Evolutionary conservation across 1,140 invertebrate species (phyloP), one percentile per base, ranked within the genome.

Genomic region (Trachymyrmex cornetzi): DNA sequence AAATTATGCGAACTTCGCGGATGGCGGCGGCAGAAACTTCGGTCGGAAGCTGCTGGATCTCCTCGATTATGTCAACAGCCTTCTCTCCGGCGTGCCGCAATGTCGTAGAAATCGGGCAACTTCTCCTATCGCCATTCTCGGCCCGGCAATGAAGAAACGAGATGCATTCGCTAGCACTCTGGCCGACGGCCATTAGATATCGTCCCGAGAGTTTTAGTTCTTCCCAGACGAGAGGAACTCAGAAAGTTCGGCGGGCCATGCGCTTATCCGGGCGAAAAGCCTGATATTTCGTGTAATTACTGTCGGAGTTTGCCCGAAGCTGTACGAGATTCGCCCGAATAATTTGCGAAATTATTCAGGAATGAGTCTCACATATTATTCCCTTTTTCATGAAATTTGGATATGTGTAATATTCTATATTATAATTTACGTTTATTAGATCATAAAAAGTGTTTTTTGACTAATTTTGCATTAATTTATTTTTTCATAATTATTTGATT

Each of bases 1-100:
- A 69, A 90, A 90, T 90, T 90, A 90, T 79, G 71, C 79, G 59
- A 85, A 90, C 74, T 87, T 80, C 38, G 38, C 59, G 61, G 7
- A 38, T 24, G 34, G 3, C 27, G 72, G 6, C 19, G 27, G 14
- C 9, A n/a, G 14, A 67, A 85, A 90, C 59, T 90, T 89, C 9
- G 48, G 22, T 19, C 14, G 64, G 48, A 53, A 81, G 64, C 48
- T 27, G 50, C 50, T n/a, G 27, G 55, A 57, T 57, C 22, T 48
- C 50, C 38, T 24, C 57, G 57, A 72, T 81, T 61, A 48, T 61
- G 85, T 86, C 88, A 89, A 89, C 87, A 64, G 74, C 38, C 50
- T 77, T 55, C 71, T 48, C 27, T 27, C 34, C 34, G 27, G 6
- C 53, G 74, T n/a, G 55, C 22, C 30, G 67, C 82, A 77, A 87